Evolutionary conservation across 2,113 vertebrate species (phyloP), one percentile per base, ranked within the genome.

Genomic region (Xenopus laevis): DNA sequence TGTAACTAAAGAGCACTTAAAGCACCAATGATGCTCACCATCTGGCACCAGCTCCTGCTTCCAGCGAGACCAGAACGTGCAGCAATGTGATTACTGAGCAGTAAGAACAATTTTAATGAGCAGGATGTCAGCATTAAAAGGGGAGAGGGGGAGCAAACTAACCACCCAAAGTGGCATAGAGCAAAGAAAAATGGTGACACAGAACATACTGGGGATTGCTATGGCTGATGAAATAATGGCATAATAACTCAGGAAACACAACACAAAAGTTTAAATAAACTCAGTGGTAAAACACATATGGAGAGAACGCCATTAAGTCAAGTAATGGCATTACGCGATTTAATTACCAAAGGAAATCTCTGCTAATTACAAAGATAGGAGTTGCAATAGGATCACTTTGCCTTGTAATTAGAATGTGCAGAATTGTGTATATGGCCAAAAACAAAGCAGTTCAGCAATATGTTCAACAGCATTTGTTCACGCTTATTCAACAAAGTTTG

Each of bases 11-110:
- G 17, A 45, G 59, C 50, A 61, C 57, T 11, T 17, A 47, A 46
- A 60, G 15, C 13, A 46, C 21, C 57, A n/a, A 20, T 33, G 10
- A 72, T 53, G n/a, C 53, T 53, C 64, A 53, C 20, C 23, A 53
- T 53, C 15, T 64, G 59, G 46, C 46, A 50, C 16, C 5, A 61
- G 70, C 17, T 71, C 2, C 45, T 30, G 71, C 13, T 45, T 72
- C 10, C 52, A 15, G 17, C 18, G 53, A 45, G 8, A 59, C 7
- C 46, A 40, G 13, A 13, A n/a, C 4, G 18, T 57, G 52, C 18
- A 52, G 23, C 13, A n/a, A 68, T 18, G 17, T 13, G 21, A 33
- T 47, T 33, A 60, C 30, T 21, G 44, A 47, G 59, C 23, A 5
- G 27, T 13, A 75, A 21, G 7, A 23, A 27, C 55, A 33, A 4